Percentiles rank a stretch among this genome's conserved stretches.
Evolutionary conservation across 64 coral and sea anemone genomes (phyloP).

Genomic region (Orbicella faveolata): DNA sequence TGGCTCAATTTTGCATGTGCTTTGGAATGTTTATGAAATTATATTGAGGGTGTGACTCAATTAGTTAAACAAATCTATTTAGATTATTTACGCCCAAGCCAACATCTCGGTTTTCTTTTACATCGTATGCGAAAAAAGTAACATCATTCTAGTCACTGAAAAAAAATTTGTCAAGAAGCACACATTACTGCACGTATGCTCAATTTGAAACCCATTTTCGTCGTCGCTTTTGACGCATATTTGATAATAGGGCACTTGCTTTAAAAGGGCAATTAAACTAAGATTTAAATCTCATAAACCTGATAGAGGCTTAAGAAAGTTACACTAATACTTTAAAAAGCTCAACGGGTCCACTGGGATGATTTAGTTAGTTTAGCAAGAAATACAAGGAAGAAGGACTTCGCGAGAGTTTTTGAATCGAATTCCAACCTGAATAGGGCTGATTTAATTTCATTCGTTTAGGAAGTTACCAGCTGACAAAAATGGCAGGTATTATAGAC

Average conservation of each 20-base stretch:
- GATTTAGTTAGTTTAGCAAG: no score
- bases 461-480: neutral
- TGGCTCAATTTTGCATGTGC: neutral
- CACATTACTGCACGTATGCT: neutral
- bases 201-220: neutral
- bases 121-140: neutral
- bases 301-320: neutral
- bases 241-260: conserved; percentile 5
- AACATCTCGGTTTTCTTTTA: neutral
- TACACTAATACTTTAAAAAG: neutral
- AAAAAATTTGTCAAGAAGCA: neutral
- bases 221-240: conserved; percentile 10
- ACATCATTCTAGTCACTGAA: no score
- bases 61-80: conserved; percentile 19
- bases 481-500: neutral
- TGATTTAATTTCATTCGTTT: neutral
- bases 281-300: conserved; percentile 13
- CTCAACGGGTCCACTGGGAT: neutral
- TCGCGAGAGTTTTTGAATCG: neutral
- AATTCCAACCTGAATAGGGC: neutral
- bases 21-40: conserved; percentile 4
- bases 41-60: neutral
- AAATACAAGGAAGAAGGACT: neutral
- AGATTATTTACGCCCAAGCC: neutral
- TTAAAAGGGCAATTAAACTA: neutral